phyloP scores from a whole-genome alignment of 92 coral and sea anemone genomes.

The Epizoanthus fatuus region DNA sequence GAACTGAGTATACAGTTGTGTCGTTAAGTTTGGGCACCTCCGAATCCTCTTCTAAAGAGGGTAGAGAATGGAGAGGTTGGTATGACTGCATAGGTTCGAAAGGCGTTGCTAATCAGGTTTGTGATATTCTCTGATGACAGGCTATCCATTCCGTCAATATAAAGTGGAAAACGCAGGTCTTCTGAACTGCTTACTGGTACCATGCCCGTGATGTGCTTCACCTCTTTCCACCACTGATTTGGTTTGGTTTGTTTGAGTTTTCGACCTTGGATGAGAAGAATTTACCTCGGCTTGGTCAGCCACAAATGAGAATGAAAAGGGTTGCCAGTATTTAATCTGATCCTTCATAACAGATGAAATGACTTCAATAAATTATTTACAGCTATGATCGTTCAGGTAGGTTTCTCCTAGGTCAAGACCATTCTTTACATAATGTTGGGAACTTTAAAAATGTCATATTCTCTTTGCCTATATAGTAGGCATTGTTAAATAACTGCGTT shows the following conservation, averaged over 20 bases:
- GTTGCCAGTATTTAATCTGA: no score
- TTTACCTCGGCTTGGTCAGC: background rate
- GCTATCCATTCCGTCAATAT: conserved; percentile 8
- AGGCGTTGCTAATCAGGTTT: conserved; percentile 30
- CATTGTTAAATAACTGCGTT: no score
- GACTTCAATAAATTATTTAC: no score
- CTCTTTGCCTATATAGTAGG: no score
- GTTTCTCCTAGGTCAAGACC: no score
- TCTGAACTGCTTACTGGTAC: conserved; percentile 12
- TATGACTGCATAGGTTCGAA: conserved; percentile 29
- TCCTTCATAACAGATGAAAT: no score
- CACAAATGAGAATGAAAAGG: no score
- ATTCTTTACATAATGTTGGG: no score
- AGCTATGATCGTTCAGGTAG: no score
- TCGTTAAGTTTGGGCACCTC: no score
- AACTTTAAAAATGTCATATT: no score
- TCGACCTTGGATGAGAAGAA: background rate
- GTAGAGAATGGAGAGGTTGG: conserved; percentile 16
- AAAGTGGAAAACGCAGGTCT: background rate
- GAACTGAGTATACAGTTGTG: no score
- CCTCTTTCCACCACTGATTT: conserved; percentile 4
- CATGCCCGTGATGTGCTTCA: conserved; percentile 34
- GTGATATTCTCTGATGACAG: background rate
- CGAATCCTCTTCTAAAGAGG: background rate
- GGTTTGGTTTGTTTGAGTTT: background rate